phyloP scores from a whole-genome alignment of 1,140 invertebrate genomes.

The Trichogramma pretiosum region DNA sequence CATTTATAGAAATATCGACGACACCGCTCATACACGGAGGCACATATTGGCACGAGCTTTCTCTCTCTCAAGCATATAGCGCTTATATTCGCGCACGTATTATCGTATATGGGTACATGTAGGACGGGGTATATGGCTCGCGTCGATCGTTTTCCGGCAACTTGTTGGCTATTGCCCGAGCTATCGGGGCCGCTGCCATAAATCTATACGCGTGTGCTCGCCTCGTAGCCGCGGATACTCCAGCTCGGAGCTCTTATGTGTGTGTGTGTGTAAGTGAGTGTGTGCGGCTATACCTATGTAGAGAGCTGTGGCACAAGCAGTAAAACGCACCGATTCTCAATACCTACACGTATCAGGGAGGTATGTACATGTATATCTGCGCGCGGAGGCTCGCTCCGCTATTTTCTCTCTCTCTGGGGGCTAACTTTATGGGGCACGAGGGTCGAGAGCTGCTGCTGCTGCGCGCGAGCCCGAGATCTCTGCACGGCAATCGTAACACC shows the following conservation, averaged over 20 bases:
- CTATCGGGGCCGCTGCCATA: slow-evolving; percentile 41
- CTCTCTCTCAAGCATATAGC: not conserved
- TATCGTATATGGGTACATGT: not conserved
- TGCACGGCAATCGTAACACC: not conserved
- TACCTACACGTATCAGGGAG: too few species aligned
- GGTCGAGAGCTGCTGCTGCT: slow-evolving; percentile 26
- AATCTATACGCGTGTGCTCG: slow-evolving; percentile 25
- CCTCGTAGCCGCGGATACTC: too few species aligned
- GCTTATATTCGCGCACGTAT: not conserved
- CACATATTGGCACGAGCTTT: too few species aligned
- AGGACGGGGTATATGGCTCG: slow-evolving; percentile 16
- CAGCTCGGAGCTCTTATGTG: too few species aligned
- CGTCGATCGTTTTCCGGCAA: slow-evolving; percentile 39
- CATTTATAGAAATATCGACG: too few species aligned
- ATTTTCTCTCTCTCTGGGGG: slow-evolving; percentile 13
- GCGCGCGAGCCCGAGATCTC: slow-evolving; percentile 11
- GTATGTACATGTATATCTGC: too few species aligned
- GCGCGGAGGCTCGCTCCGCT: too few species aligned
- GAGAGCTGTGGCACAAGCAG: slow-evolving; percentile 11
- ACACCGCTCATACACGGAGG: too few species aligned
- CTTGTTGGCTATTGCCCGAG: slow-evolving; percentile 43
- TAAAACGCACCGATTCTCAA: too few species aligned
- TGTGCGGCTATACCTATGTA: slow-evolving; percentile 21
- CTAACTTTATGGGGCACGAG: slow-evolving; percentile 38
- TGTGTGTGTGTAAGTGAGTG: too few species aligned